A percentile compares a stretch with the other conserved stretches of the same genome.
phyloP scores from a whole-genome alignment of 92 coral and sea anemone genomes.

The Paramuricea clavata region DNA sequence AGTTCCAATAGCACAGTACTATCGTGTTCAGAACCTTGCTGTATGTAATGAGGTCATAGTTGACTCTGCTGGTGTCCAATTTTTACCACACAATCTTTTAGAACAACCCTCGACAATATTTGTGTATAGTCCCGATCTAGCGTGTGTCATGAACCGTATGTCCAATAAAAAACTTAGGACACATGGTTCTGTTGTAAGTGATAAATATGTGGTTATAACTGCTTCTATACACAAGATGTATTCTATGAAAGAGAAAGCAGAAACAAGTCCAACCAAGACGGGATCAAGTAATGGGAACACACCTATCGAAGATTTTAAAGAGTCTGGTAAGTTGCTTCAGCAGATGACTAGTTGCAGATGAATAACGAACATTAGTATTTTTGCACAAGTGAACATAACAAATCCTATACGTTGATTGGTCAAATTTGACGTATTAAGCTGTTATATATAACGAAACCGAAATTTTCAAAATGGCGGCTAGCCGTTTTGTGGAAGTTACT shows the following conservation, averaged over 20 bases:
- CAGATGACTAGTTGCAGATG: no score
- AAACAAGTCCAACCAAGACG: conserved; percentile 5
- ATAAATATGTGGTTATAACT: conserved; percentile 17
- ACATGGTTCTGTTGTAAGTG: neutral
- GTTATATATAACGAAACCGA: no score
- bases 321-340: conserved; percentile 10
- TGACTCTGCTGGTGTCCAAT: conserved; percentile 1
- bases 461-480: no score
- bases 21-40: conserved; percentile 39
- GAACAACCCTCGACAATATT: conserved; percentile 82
- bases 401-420: no score
- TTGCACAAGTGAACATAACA: no score
- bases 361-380: no score
- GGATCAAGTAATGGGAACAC: conserved; percentile 37
- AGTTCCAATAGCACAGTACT: conserved; percentile 22
- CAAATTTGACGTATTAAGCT: no score
- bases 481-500: no score
- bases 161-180: neutral
- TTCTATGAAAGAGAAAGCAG: conserved; percentile 32
- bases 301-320: conserved; percentile 33
- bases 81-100: conserved; percentile 12
- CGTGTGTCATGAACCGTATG: conserved; percentile 28
- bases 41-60: conserved; percentile 6
- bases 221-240: conserved; percentile 29
- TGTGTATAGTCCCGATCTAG: conserved; percentile 72